Conservation (phyloP, 2,113 vertebrate genomes). For the Muntiacus reevesi region DNA sequence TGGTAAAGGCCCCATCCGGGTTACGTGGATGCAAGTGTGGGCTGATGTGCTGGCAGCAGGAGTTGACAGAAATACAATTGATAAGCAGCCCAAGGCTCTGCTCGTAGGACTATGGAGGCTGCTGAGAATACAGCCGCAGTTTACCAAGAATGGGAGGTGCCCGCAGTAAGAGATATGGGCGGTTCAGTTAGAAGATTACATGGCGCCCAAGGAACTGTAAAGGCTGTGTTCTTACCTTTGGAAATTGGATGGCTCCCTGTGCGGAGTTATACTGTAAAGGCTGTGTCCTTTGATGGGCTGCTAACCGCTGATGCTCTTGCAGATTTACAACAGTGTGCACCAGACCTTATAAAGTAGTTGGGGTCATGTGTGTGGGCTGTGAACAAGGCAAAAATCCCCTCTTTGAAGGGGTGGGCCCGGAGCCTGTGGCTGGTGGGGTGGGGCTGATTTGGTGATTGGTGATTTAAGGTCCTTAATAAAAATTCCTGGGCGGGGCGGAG, state of each 20-base stretch:
- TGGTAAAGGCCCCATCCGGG: background rate
- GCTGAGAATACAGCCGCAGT: background rate
- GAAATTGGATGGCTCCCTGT: background rate
- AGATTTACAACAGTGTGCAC: background rate
- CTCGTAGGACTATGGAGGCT: background rate
- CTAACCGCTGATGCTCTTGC: background rate
- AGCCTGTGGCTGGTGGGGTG: background rate
- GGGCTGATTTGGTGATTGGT: background rate
- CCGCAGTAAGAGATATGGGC: background rate
- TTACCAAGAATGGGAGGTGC: background rate
- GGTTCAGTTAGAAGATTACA: background rate
- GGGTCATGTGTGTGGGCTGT: background rate
- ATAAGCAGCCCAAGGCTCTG: background rate
- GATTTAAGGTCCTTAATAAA: background rate
- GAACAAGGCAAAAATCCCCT: background rate
- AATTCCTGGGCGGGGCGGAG: background rate
- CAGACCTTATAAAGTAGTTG: background rate
- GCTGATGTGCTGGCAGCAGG: background rate
- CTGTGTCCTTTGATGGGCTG: background rate
- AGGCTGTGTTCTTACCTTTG: background rate
- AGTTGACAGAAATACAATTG: background rate
- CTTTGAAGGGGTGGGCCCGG: background rate
- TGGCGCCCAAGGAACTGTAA: rapidly evolving
- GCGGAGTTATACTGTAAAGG: background rate
- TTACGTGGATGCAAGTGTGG: background rate